Evolutionary conservation across 2,113 vertebrate species (phyloP).

Genomic region (Thamnophis sirtalis): DNA sequence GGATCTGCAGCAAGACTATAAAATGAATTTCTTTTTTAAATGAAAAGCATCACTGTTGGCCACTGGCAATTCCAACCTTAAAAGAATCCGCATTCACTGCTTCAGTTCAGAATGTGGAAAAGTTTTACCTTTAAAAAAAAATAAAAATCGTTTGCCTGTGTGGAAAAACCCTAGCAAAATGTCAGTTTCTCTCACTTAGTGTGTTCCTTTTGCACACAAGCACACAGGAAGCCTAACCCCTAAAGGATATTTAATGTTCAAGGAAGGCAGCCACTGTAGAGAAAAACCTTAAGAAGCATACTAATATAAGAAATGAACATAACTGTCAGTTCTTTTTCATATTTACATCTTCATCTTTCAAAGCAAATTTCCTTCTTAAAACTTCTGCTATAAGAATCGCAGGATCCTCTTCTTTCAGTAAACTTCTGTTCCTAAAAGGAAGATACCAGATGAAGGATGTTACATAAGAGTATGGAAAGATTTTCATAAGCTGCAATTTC

Average conservation of each 20-base stretch:
- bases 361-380: constrained; percentile 89
- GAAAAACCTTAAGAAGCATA: constrained; percentile 21
- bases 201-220: neutral
- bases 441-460: rapidly evolving
- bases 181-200: neutral
- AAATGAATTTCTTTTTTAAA: neutral
- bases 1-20: rapidly evolving
- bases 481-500: neutral
- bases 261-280: constrained; percentile 59
- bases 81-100: constrained; percentile 28
- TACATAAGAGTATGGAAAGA: neutral
- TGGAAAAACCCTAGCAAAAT: constrained; percentile 43
- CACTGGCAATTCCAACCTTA: constrained; percentile 25
- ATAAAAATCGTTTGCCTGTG: constrained; percentile 47
- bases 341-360: constrained; percentile 85
- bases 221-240: constrained; percentile 29
- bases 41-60: neutral
- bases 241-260: constrained; percentile 48
- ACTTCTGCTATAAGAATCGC: constrained; percentile 90
- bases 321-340: constrained; percentile 73
- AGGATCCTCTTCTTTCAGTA: constrained; percentile 88
- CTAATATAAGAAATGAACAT: constrained; percentile 19
- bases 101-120: constrained; percentile 48
- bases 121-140: constrained; percentile 43
- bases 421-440: constrained; percentile 73